Base-by-base conservation (phyloP, 2,113 vertebrate species). In the Oncorhynchus gorbuscha region DNA sequence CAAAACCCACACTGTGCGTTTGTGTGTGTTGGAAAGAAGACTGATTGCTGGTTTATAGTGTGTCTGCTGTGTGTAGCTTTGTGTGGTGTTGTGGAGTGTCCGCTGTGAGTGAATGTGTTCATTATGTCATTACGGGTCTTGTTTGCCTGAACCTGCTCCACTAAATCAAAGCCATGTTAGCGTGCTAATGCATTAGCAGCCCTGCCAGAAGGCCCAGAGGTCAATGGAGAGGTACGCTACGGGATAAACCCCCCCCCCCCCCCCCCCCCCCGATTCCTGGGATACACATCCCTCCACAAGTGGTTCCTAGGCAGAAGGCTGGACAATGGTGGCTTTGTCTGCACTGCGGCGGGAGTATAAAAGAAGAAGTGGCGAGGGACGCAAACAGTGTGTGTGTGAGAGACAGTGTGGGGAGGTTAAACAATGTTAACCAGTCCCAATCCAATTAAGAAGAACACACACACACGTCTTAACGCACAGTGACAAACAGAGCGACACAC, bases 151-250 rank as follows among this genome's bases (percentile, higher is more conserved):
- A 90, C 91, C 85, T 68, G 74, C 81, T 64, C 39, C 85, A 90
- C 88, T 91, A 93, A 92, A 92, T 93, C 90, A 91, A 74, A 75
- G 79, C 84, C 88, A 84, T 90, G 92, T 93, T 89, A 90, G 88
- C 72, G 5, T 72, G 81, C 85, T 91, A 88, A 90, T 86, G 83
- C 70, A 39, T 81, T 83, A 16, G 59, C n/a, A 24, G 59, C 2
- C 18, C n/a, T 62, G 9, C 78, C 69, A 70, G 78, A 72, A 74
- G 76, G 90, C 88, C 85, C 87, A 89, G 86, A 83, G 91, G 91
- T 93, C 92, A 91, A 81, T 83, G 16, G 69, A 77, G 84, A 85
- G 88, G 89, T 86, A 89, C 76, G 83, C 85, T 84, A 45, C 72
- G 86, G 85, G 84, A 91, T 90, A 85, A 79, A 9, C 1, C 3